phyloP scores from a whole-genome alignment of 2,113 vertebrate species.

The Erinaceus europaeus region DNA sequence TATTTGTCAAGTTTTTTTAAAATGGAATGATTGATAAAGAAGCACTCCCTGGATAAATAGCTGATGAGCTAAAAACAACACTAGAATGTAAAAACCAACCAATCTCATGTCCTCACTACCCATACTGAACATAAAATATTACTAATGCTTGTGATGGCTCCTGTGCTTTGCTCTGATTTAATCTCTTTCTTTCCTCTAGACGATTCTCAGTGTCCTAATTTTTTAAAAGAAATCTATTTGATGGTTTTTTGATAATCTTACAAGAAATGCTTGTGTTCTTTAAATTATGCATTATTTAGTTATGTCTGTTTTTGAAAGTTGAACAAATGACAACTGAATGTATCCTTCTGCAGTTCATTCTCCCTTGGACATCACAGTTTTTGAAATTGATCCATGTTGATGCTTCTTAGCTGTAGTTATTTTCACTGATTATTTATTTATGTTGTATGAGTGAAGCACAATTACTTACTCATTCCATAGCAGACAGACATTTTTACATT shows the following conservation, averaged over 20 bases:
- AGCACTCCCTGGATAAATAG: neutral
- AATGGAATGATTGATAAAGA: neutral
- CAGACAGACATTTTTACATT: neutral
- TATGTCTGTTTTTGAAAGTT: conserved; percentile 8
- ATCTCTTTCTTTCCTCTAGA: neutral
- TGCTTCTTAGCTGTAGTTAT: neutral
- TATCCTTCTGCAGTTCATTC: neutral
- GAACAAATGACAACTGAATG: neutral
- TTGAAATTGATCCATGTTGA: neutral
- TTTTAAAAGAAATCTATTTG: conserved; percentile 5
- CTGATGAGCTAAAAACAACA: neutral
- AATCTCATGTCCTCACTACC: neutral
- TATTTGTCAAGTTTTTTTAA: neutral
- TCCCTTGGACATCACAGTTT: neutral
- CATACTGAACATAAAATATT: neutral
- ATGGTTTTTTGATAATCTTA: neutral
- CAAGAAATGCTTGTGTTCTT: neutral
- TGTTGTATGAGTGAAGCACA: neutral
- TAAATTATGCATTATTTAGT: neutral
- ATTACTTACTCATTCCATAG: neutral
- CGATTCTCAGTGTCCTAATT: neutral
- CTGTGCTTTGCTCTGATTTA: neutral
- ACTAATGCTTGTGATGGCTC: neutral
- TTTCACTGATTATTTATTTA: neutral
- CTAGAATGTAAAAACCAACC: neutral